Conservation (phyloP, 2,888 invertebrate species). For the Sisyra terminalis region DNA sequence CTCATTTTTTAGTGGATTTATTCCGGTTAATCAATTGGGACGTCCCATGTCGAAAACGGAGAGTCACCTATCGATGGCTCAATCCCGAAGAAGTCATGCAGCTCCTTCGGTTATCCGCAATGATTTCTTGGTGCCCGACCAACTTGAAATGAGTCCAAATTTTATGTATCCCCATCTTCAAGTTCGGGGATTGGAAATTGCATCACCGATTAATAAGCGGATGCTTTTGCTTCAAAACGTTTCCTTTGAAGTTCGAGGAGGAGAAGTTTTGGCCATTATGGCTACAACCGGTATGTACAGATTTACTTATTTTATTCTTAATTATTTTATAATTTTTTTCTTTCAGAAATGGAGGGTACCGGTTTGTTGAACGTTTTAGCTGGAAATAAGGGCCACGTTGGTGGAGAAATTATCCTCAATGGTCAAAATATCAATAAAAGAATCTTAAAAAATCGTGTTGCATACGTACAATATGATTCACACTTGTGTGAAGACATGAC, state of each 20-base stretch:
- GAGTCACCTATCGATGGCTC: slow-evolving; percentile 40
- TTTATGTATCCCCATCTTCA: slow-evolving; percentile 45
- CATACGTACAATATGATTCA: slow-evolving; percentile 58
- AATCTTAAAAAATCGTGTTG: slow-evolving; percentile 52
- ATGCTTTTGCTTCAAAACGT: slow-evolving; percentile 52
- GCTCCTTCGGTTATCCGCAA: slow-evolving; percentile 35
- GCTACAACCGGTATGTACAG: slow-evolving; percentile 44
- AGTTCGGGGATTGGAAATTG: slow-evolving; percentile 45
- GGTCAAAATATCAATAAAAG: slow-evolving; percentile 63
- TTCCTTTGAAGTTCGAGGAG: slow-evolving; percentile 77
- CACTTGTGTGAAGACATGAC: slow-evolving; percentile 75
- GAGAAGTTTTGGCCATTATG: slow-evolving; percentile 81
- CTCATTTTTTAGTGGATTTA: slow-evolving; percentile 25
- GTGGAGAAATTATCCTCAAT: slow-evolving; percentile 73
- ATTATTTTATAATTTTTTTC: slow-evolving; percentile 7
- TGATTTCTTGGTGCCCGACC: slow-evolving; percentile 37
- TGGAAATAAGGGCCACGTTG: slow-evolving; percentile 40
- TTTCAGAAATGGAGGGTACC: slow-evolving; percentile 60
- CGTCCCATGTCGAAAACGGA: slow-evolving; percentile 46
- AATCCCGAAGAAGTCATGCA: slow-evolving; percentile 27
- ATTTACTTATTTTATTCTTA: slow-evolving; percentile 2
- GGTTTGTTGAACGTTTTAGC: slow-evolving; percentile 71
- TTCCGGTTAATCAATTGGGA: slow-evolving; percentile 33
- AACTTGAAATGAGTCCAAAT: slow-evolving; percentile 29
- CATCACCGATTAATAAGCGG: slow-evolving; percentile 34